These are phyloP conservation scores for Rhinogobius similis DNA, from an alignment of 2,113 vertebrate genomes.

Conservation along the genomic window DNA sequence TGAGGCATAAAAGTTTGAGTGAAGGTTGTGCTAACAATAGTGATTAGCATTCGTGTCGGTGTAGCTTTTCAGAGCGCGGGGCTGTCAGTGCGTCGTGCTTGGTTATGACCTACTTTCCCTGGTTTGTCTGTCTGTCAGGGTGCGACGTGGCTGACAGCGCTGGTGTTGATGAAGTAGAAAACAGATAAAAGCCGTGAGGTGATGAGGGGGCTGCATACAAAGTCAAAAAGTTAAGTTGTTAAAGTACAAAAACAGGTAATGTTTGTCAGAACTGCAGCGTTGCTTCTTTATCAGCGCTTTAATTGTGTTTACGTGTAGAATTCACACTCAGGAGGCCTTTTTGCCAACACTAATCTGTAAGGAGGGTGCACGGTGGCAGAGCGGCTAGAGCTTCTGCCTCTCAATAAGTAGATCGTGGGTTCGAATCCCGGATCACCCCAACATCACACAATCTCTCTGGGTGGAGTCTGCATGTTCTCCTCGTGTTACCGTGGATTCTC, in stretches of 20 bases:
- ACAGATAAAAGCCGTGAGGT: constrained; percentile 27
- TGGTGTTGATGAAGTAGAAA: constrained; percentile 51
- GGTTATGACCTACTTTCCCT: constrained; percentile 70
- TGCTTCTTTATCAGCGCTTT: background rate
- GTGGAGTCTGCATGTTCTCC: too few species aligned
- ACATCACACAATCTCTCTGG: too few species aligned
- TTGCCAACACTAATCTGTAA: background rate
- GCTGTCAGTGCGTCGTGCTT: constrained; percentile 67
- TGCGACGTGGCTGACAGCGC: constrained; percentile 60
- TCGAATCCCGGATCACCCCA: too few species aligned
- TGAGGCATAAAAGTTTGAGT: constrained; percentile 26
- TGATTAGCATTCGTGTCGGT: constrained; percentile 69
- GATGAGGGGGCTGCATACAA: constrained; percentile 43
- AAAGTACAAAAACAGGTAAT: constrained; percentile 18
- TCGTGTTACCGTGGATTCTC: too few species aligned
- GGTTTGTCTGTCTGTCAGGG: constrained; percentile 45
- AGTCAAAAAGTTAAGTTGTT: constrained; percentile 49
- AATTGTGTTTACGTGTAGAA: background rate
- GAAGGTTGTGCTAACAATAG: constrained; percentile 35
- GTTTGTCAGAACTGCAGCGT: constrained; percentile 28
- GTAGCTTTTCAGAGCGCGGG: constrained; percentile 60
- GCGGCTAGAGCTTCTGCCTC: too few species aligned
- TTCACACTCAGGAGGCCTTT: background rate
- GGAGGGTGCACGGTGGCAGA: too few species aligned
- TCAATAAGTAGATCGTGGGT: too few species aligned